A percentile compares a stretch with the other conserved stretches of the same genome.
Evolutionary conservation across 2,888 invertebrate genomes (phyloP).

Genomic region (Perdita meconis): DNA sequence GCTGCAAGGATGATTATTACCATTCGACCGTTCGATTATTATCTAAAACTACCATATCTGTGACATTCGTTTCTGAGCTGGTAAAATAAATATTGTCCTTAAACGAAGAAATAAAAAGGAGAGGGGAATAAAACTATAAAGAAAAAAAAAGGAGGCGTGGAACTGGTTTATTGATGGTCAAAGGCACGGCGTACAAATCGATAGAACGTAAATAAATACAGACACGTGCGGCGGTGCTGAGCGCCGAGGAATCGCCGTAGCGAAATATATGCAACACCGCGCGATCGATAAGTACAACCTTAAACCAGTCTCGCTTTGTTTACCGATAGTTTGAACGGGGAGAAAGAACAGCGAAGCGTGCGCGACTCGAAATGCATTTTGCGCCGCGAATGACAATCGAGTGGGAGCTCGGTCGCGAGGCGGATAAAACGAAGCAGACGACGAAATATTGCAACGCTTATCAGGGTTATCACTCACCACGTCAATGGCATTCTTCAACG

Average conservation of each 20-base stretch:
- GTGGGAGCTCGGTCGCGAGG: neutral
- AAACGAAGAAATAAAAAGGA: too few species aligned
- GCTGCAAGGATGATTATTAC: neutral
- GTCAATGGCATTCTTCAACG: constrained; percentile 83
- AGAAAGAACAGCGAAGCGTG: neutral
- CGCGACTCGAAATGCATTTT: neutral
- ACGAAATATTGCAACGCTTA: constrained; percentile 6
- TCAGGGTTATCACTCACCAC: constrained; percentile 79
- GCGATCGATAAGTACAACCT: constrained; percentile 39
- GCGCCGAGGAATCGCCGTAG: neutral
- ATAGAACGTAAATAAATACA: constrained; percentile 60
- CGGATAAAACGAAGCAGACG: neutral
- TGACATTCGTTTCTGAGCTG: too few species aligned
- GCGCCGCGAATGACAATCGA: neutral
- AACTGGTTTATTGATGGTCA: constrained; percentile 17
- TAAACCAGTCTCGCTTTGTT: constrained; percentile 7
- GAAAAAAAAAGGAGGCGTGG: neutral
- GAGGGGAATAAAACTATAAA: neutral
- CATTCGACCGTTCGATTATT: neutral
- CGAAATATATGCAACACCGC: constrained; percentile 7
- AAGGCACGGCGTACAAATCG: constrained; percentile 33
- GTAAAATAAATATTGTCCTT: too few species aligned
- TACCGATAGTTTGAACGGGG: neutral
- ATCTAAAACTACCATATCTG: neutral
- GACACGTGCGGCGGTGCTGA: constrained; percentile 40